Evolutionary conservation across 2,888 invertebrate genomes (phyloP), one percentile per base, ranked within the genome.

Genomic region (Biston stratarius): DNA sequence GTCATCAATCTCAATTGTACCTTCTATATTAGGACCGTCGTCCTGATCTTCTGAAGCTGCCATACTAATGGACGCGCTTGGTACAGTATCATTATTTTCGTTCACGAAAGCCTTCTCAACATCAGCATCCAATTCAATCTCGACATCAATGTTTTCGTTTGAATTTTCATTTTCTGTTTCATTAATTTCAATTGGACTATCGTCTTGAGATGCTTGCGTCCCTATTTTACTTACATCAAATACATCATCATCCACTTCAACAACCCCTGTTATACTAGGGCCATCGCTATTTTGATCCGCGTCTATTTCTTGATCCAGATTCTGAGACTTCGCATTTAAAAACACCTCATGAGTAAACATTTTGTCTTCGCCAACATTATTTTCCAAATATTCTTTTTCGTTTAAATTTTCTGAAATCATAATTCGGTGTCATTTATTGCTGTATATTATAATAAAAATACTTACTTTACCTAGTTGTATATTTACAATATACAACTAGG

Each of bases 1-100:
- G 12, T 55, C 55, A 34, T 55, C 55, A 10, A 53, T 40, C 40
- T 53, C 53, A 11, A 40, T 53, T 24, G 34, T 33, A 15, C 52
- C 52, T 38, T 53, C 24, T 7, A 53, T 40, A 11, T 10, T 6
- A 36, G 51, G 36, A 14, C 36, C 12, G n/a, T 36, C 36, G n/a
- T 51, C 8, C 8, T 51, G 36, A 36, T 12, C 3, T 36, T 51
- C 10, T 6, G 7, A 6, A 5, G 0, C 10, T 47, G 15, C 15
- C 12, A 14, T 12, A 47, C 14, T 15, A 14, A 14, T 14, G 5
- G n/a, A 6, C 7, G 0, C 47, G 7, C 14, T 48, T 33, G 11
- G 24, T 5, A 15, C 10, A 11, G 24, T 10, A 48, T 33, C 11
- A 33, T 7, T 33, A 6, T 48, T 48, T n/a, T n/a, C n/a, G n/a